Evolutionary conservation across 2,888 invertebrate genomes (phyloP).

Genomic region (Plebejus anna): DNA sequence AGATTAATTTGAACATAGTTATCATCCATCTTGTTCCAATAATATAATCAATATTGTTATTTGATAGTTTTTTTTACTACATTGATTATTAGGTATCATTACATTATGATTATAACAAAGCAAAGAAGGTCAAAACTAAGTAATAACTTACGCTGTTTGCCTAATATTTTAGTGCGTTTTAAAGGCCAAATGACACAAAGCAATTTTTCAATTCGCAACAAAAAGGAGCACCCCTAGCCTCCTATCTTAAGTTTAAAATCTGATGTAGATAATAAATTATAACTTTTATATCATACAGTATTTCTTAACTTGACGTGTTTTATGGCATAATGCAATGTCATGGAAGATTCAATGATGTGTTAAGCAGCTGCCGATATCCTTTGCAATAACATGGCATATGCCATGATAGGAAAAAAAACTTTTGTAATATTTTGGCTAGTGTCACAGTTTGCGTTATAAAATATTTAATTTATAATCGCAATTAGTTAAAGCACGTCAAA

Average conservation of each 20-base stretch:
- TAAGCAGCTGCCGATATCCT: conserved; percentile 66
- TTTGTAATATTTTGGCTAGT: neutral
- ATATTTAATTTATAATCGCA: too few species aligned
- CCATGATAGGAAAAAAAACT: neutral
- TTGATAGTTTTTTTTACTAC: neutral
- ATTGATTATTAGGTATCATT: too few species aligned
- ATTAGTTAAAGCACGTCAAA: too few species aligned
- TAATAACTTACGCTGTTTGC: neutral
- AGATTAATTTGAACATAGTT: neutral
- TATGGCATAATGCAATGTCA: conserved; percentile 71
- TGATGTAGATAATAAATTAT: conserved; percentile 32
- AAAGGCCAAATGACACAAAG: neutral
- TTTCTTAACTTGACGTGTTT: conserved; percentile 67
- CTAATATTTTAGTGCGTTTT: neutral
- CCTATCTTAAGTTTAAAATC: conserved; percentile 1
- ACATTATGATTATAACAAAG: too few species aligned
- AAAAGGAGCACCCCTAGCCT: neutral
- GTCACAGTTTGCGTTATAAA: neutral
- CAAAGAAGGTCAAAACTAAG: neutral
- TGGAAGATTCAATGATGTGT: conserved; percentile 75
- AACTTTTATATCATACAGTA: conserved; percentile 45
- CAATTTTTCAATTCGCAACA: neutral
- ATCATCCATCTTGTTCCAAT: neutral
- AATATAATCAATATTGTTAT: neutral
- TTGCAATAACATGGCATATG: neutral